Base-by-base conservation (phyloP, 1,140 invertebrate species). In the Ceratosolen solmsi region DNA sequence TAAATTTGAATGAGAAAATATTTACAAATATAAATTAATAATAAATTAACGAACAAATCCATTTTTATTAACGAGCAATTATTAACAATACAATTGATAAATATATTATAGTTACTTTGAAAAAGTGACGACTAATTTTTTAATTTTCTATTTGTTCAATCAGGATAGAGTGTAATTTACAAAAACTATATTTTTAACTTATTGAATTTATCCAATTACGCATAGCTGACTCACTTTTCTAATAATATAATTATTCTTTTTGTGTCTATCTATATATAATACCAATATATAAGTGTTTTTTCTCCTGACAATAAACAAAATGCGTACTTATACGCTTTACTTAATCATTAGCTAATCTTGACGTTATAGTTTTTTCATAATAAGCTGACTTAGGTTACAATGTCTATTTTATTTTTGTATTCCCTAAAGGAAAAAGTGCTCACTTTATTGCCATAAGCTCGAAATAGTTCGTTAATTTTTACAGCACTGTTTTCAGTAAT, bases 11-110 rank as follows among this genome's bases (percentile, higher is more conserved):
- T 38, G 41, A 7, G 41, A 68, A 11, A 20, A 46, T 33, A 41
- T 33, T 25, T n/a, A 77, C 38, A 30, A 77, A 33, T 77, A n/a
- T 63, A 49, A 22, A 65, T 54, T 68, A 77, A 65, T 68, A 33
- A 68, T 77, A 68, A 77, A 46, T 54, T 3, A 17, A 54, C 3
- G 17, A 27, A 3, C 20, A 11, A 30, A 11, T 30, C 41, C 41
- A 8, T 8, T 13, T 46, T 8, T 46, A 46, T 46, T 46, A 8
- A 46, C 7, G n/a, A n/a, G n/a, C 41, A 8, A 13, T 46, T 46
- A 13, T 8, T 46, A 46, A 8, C 7, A 46, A 46, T 46, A 8
- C 41, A 46, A 46, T 46, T 46, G 41, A 46, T 22, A 56, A n/a
- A 56, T 2, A 22, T 22, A 4, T 25, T 56, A 56, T 25, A 56